phyloP scores from a whole-genome alignment of 2,888 invertebrate species.

The Orgyia antiqua region DNA sequence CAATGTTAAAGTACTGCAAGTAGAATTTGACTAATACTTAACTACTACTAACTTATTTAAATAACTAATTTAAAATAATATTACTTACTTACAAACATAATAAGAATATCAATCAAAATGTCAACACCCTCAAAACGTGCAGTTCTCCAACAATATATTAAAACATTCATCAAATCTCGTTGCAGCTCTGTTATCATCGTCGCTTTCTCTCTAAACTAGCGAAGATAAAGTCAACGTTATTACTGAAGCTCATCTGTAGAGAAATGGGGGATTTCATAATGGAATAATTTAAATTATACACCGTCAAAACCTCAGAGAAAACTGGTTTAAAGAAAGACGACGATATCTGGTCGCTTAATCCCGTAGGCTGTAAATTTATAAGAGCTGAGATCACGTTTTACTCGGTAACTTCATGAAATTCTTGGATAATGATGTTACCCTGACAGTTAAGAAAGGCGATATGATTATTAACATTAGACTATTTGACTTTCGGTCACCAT shows the following conservation, averaged over 20 bases:
- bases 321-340: conserved; percentile 55
- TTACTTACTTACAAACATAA: too few species aligned
- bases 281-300: conserved; percentile 61
- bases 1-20: too few species aligned
- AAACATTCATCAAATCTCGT: conserved; percentile 7
- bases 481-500: conserved; percentile 1
- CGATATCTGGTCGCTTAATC: conserved; percentile 51
- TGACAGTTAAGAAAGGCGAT: conserved; percentile 1
- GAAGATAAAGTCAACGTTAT: conserved; percentile 23
- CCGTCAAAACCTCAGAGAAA: conserved; percentile 42
- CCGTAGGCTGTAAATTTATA: conserved; percentile 51
- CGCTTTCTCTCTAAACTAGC: conserved; percentile 10
- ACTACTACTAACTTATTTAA: too few species aligned
- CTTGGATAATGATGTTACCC: conserved; percentile 15
- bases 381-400: conserved; percentile 48
- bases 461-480: conserved; percentile 5
- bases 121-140: conserved; percentile 7
- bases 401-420: conserved; percentile 39
- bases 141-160: conserved; percentile 3
- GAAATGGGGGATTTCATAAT: conserved; percentile 41
- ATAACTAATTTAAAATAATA: too few species aligned
- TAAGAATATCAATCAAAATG: too few species aligned
- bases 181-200: conserved; percentile 2
- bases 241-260: conserved; percentile 21
- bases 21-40: too few species aligned